Conservation (phyloP, 1,140 invertebrate genomes). For the Lutraria rhynchaena region DNA sequence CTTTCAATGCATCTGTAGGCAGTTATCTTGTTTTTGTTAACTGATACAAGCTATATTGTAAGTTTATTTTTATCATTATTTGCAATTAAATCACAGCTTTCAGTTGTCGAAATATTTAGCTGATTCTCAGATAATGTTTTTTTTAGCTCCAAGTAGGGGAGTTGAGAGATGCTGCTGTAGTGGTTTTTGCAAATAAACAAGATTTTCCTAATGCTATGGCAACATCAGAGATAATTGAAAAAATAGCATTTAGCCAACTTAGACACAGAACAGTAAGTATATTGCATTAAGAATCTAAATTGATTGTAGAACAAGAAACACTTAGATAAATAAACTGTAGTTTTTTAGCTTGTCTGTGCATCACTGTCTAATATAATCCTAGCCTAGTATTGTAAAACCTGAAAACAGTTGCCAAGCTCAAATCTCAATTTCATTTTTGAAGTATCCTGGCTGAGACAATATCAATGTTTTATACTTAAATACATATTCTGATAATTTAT, state of each 20-base stretch:
- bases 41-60: not conserved
- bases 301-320: too few species aligned
- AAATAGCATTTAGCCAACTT: conserved; percentile 96
- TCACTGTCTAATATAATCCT: too few species aligned
- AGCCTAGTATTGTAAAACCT: too few species aligned
- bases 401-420: too few species aligned
- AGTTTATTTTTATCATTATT: not conserved
- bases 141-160: conserved; percentile 76
- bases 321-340: too few species aligned
- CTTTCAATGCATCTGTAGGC: not conserved
- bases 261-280: conserved; percentile 91
- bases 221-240: conserved; percentile 98
- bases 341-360: too few species aligned
- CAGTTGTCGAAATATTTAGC: not conserved
- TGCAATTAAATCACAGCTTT: not conserved
- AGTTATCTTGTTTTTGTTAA: not conserved
- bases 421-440: too few species aligned
- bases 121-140: not conserved
- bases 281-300: too few species aligned
- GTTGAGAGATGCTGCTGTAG: conserved; percentile 72
- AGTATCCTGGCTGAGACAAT: too few species aligned
- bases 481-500: too few species aligned
- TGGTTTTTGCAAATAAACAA: conserved; percentile 99
- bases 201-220: conserved; percentile 99
- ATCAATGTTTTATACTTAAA: too few species aligned